A percentile compares a stretch with the other conserved stretches of the same genome.
Conservation (phyloP, 2,888 invertebrate species). For the Horisme vitalbata region DNA sequence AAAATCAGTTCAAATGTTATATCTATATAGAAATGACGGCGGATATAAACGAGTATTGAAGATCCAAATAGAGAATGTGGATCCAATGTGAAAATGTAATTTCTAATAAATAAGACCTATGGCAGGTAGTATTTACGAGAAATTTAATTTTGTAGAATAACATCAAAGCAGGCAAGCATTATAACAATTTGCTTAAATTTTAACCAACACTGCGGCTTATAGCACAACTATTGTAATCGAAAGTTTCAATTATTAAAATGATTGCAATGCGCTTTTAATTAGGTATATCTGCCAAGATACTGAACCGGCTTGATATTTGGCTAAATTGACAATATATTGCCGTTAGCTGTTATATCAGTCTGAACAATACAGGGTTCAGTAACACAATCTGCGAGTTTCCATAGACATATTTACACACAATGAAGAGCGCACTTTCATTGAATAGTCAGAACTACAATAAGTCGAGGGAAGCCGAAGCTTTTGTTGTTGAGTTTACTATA, state of each 20-base stretch:
- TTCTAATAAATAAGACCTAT: no score
- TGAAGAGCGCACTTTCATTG: slow-evolving; percentile 26
- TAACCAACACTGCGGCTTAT: no score
- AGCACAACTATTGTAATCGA: no score
- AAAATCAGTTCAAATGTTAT: neutral
- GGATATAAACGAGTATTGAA: no score
- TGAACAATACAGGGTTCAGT: slow-evolving; percentile 19
- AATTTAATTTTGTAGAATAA: no score
- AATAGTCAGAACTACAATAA: slow-evolving; percentile 34
- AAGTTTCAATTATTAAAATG: slow-evolving; percentile 8
- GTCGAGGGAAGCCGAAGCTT: slow-evolving; percentile 30
- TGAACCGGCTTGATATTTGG: slow-evolving; percentile 11
- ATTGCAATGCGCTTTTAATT: slow-evolving; percentile 1
- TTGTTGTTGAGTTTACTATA: slow-evolving; percentile 34
- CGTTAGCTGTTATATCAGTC: slow-evolving; percentile 19
- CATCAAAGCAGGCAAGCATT: no score
- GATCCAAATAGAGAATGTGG: no score
- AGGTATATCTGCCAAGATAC: slow-evolving; percentile 8
- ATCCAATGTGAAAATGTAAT: no score
- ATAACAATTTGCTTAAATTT: no score
- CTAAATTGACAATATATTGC: slow-evolving; percentile 20
- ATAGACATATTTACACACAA: slow-evolving; percentile 17
- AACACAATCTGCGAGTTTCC: slow-evolving; percentile 20
- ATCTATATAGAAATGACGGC: neutral
- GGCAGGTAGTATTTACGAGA: no score